Base-by-base conservation (phyloP, 2,888 invertebrate species). In the Acanthopleura granulata region DNA sequence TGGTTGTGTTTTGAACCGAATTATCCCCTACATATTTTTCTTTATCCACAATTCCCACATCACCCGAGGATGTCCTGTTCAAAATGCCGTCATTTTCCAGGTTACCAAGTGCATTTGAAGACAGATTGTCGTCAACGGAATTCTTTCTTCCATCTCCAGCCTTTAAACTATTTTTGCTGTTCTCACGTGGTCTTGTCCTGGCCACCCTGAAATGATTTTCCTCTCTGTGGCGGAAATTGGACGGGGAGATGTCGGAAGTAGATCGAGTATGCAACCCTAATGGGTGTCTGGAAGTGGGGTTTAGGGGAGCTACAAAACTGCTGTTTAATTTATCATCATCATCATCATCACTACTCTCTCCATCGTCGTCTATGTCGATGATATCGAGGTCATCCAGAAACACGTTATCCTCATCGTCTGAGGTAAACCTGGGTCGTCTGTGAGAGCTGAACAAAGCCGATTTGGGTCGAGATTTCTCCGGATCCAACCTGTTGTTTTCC, bases 391-490 rank as follows among this genome's bases (percentile, higher is more conserved):
- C 57, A 22, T 57, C 57, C 12, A 57, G 12, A 57, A 57, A 57
- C 57, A 57, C 57, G 22, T 57, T 12, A 22, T 57, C 57, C 6
- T 57, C 57, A 12, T 57, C 57, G 57, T n/a, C 18, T n/a, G 57
- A 57, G n/a, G 57, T 57, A 12, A 57, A 57, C 57, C 57, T 3
- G 4, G 57, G 57, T 18, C 57, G 57, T 57, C 57, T 3, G n/a
- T 22, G 57, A n/a, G 57, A 57, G 22, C 57, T 57, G 22, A 57
- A 57, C 12, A 57, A 6, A 22, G 57, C 57, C 3, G 57, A 57
- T 57, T 57, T 57, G 18, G 57, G 57, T 57, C 57, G 57, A 22
- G 57, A 12, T 57, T 57, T 57, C 57, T 57, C 57, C 57, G 57
- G n/a, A 3, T 57, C 57, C n/a, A 57, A 3, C 4, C 57, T 57